A percentile compares a stretch with the other conserved stretches of the same genome.
phyloP scores from a whole-genome alignment of 1,140 invertebrate species.

The Oncopodura yosiiana region DNA sequence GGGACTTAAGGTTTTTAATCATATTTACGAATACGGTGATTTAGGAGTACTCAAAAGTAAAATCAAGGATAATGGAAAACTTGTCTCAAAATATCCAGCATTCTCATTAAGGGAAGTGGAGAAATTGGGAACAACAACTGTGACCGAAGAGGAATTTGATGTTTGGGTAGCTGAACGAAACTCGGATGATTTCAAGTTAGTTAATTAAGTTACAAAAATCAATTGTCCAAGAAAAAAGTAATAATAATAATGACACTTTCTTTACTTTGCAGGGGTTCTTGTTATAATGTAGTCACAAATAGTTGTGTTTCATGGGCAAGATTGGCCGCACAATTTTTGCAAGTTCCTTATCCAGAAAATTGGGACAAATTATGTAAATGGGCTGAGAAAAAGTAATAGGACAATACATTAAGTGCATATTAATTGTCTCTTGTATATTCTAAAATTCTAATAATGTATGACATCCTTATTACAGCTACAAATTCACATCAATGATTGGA shows the following conservation, averaged over 20 bases:
- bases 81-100: slow-evolving; percentile 30
- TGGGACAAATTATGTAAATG: slow-evolving; percentile 31
- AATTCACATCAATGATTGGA: too few relatives aligned
- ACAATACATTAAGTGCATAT: too few relatives aligned
- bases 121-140: slow-evolving; percentile 13
- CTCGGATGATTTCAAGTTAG: slow-evolving; percentile 14
- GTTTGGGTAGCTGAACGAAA: slow-evolving; percentile 26
- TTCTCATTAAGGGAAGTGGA: slow-evolving; percentile 22
- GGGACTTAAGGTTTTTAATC: slow-evolving; percentile 26
- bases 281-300: slow-evolving; percentile 25
- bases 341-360: slow-evolving; percentile 24
- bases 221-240: not conserved
- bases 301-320: slow-evolving; percentile 31
- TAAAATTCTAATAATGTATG: too few relatives aligned
- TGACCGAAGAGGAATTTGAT: slow-evolving; percentile 27
- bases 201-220: not conserved
- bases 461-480: too few relatives aligned
- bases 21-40: slow-evolving; percentile 33
- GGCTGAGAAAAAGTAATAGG: too few relatives aligned
- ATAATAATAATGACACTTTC: too few relatives aligned
- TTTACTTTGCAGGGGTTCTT: slow-evolving; percentile 19
- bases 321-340: slow-evolving; percentile 15
- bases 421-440: too few relatives aligned
- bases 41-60: slow-evolving; percentile 22
- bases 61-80: not conserved